Conservation (phyloP, 1,140 invertebrate species). For the Drosophila watanabei region DNA sequence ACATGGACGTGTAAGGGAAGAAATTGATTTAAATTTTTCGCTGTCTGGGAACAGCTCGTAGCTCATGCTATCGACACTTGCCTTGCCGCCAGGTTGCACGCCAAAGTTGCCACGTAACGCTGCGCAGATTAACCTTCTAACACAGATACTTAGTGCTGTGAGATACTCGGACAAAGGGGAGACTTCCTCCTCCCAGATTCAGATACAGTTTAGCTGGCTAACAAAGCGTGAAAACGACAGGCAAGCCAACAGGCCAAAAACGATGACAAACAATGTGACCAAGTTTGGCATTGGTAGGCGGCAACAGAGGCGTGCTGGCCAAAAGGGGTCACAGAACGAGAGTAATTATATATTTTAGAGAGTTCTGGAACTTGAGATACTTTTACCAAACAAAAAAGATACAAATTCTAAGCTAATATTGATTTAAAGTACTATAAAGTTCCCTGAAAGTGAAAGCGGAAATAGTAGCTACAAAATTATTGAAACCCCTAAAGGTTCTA, state of each 20-base stretch:
- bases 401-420: not conserved
- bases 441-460: not conserved
- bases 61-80: constrained; percentile 39
- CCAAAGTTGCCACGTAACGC: constrained; percentile 72
- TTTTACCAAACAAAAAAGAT: not conserved
- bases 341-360: not conserved
- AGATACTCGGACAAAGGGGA: constrained; percentile 52
- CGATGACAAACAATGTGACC: constrained; percentile 71
- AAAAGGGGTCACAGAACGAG: constrained; percentile 26
- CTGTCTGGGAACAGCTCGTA: constrained; percentile 35
- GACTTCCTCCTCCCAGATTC: constrained; percentile 57
- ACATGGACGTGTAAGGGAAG: constrained; percentile 30
- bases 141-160: constrained; percentile 72
- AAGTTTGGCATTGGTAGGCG: constrained; percentile 45
- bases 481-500: too few species aligned
- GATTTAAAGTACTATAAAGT: not conserved
- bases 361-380: not conserved
- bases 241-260: constrained; percentile 44
- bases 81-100: constrained; percentile 17
- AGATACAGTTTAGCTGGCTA: constrained; percentile 78
- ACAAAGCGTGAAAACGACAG: constrained; percentile 82
- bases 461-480: not conserved
- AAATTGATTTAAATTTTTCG: constrained; percentile 75
- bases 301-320: constrained; percentile 5
- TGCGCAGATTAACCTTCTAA: constrained; percentile 79